A percentile compares a stretch with the other conserved stretches of the same genome.
Conservation (phyloP, 2,888 invertebrate genomes). For the Pristionchus arcanus region DNA sequence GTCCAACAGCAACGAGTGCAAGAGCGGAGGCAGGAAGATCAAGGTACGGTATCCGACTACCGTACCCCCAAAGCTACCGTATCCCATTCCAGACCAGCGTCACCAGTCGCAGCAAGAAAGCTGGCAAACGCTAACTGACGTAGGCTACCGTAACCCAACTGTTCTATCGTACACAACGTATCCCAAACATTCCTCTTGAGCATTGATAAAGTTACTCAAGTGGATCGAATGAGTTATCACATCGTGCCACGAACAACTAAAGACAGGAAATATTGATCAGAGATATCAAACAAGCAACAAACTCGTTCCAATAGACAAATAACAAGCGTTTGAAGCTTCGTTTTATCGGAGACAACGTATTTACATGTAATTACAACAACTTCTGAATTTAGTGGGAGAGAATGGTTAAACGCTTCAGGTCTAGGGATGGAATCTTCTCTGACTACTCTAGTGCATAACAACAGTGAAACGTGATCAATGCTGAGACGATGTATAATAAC, state of each 20-base stretch:
- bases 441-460: too few species aligned
- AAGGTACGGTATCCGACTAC: neutral
- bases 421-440: too few species aligned
- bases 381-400: too few species aligned
- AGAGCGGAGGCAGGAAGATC: neutral
- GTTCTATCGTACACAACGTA: neutral
- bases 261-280: neutral
- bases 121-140: neutral
- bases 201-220: neutral
- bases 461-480: too few species aligned
- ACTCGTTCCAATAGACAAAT: too few species aligned
- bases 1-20: conserved; percentile 12
- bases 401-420: too few species aligned
- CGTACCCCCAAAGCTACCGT: neutral
- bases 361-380: too few species aligned
- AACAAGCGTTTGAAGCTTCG: too few species aligned
- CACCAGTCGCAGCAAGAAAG: neutral
- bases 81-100: neutral
- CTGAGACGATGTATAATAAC: too few species aligned
- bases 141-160: neutral
- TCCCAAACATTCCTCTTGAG: neutral
- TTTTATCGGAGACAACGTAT: too few species aligned
- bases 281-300: neutral
- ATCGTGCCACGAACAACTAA: too few species aligned
- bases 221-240: neutral